These are phyloP conservation scores for Polyergus mexicanus DNA, from an alignment of 1,140 invertebrate species.

Conservation along the genomic window DNA sequence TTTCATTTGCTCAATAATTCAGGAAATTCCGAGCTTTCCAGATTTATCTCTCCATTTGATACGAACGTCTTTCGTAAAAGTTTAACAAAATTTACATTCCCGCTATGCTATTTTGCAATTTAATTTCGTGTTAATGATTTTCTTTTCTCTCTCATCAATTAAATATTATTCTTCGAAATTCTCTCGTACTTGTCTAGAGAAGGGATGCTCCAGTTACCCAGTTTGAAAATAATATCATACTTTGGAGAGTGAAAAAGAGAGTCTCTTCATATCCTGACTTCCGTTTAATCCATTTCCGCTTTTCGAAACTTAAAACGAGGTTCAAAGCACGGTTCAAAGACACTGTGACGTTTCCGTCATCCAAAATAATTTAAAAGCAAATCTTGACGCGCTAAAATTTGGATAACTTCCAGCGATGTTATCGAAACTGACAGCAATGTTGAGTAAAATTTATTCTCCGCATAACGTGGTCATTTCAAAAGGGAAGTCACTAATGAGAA, in stretches of 20 bases:
- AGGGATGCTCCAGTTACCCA: slow-evolving; percentile 32
- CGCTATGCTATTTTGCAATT: not conserved
- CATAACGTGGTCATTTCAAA: slow-evolving; percentile 27
- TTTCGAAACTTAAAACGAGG: slow-evolving; percentile 51
- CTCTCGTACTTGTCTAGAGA: not conserved
- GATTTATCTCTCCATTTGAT: not conserved
- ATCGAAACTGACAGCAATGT: slow-evolving; percentile 61
- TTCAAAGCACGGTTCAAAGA: slow-evolving; percentile 46
- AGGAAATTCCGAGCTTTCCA: not conserved
- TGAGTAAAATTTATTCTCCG: slow-evolving; percentile 52
- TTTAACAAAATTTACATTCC: slow-evolving; percentile 2
- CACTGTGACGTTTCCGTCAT: slow-evolving; percentile 31
- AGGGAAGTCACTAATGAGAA: slow-evolving; percentile 44
- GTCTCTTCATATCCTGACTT: slow-evolving; percentile 38
- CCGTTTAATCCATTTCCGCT: slow-evolving; percentile 46
- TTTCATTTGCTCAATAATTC: not conserved
- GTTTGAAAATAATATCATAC: slow-evolving; percentile 42
- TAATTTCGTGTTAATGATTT: slow-evolving; percentile 11
- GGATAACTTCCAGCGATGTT: slow-evolving; percentile 57
- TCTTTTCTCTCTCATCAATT: slow-evolving; percentile 18
- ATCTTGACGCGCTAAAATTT: slow-evolving; percentile 50
- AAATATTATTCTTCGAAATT: not conserved
- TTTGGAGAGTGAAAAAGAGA: slow-evolving; percentile 37
- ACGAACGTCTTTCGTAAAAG: slow-evolving; percentile 14
- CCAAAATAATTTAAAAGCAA: slow-evolving; percentile 58